Evolutionary conservation across 2,797 vertebrate genomes (phyloP), one percentile per base, ranked within the genome.

Genomic region (Chloroceryle inda): DNA sequence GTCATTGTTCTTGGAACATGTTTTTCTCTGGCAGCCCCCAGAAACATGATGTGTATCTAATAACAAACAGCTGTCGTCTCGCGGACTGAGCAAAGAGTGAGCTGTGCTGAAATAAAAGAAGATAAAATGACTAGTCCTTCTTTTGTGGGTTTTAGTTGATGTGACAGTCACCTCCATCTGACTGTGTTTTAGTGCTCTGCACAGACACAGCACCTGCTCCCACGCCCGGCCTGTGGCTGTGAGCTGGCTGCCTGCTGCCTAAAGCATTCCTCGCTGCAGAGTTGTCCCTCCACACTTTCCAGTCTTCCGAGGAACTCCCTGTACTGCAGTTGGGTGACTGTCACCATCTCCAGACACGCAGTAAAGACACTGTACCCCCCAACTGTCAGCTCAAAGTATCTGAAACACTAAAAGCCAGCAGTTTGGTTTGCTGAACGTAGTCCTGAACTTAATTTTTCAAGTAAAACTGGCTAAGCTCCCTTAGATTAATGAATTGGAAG

Each of bases 111-210:
- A 20, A 59, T 23, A 47, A 21, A 17, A 62, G 53, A 61, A 66
- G 2, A 27, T 27, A 50, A 56, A 49, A 4, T n/a, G 64, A 89
- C 62, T 94, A 94, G 89, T 84, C 6, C 23, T 71, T 73, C 10
- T 63, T 92, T 91, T 33, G 58, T 62, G 40, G 50, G 74, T 13
- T 95, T 88, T 52, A 88, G 64, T 59, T 91, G 76, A 89, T 81
- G 88, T 85, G 88, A 83, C 21, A 94, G 96, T 94, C 85, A 88
- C 91, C 76, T 92, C 83, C 45, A 0, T 69, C 26, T 78, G 93
- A 89, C 37, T 86, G 71, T 35, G 38, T 26, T 92, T 19, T 33
- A 75, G 47, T 1, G 58, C 76, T 78, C 62, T 44, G 47, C 73
- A 38, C 52, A 95, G 85, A 90, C 88, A 81, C 37, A 66, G 29